Evolutionary conservation across 2,888 invertebrate genomes (phyloP), one percentile per base, ranked within the genome.

Genomic region (Napeogenes inachia): DNA sequence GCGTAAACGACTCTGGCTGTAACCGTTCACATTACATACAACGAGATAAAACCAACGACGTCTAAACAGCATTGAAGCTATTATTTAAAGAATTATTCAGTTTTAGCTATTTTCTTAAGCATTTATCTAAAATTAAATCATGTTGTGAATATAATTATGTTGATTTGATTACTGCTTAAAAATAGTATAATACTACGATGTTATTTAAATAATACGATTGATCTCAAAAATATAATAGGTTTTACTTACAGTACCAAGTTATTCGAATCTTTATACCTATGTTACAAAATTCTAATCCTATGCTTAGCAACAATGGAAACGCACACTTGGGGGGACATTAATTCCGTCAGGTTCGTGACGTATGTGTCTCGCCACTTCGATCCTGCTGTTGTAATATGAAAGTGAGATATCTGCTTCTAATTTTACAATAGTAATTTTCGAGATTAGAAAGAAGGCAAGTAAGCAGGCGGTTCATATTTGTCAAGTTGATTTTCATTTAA

Each of bases 291-390:
- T 30, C 30, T 50, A 50, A 50, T 12, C 10, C 30, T 12, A 10
- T 30, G 30, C 30, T 50, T 30, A 30, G 30, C 35, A 13, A 35
- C 58, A 64, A 64, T 61, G 64, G 62, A 56, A 50, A 66, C 57
- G 56, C 13, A 54, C 62, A 45, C 59, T 60, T 58, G n/a, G 60
- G 57, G 21, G 63, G 64, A 57, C 65, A 67, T 67, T 67, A 70
- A 85, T 84, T 82, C 77, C 73, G 78, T 72, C 42, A 72, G 64
- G 66, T 72, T 71, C 70, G 73, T 85, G 84, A 84, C 80, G 80
- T 78, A 84, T 84, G 83, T 66, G 87, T 87, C 87, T 87, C 83
- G 87, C 84, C 87, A 67, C 62, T 82, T 87, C 85, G 85, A 86
- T 84, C 82, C 76, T 70, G 70, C 68, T 63, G 63, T 69, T 67